A percentile compares a stretch with the other conserved stretches of the same genome.
These are phyloP conservation scores for Ichneumoninae sp. DNA, from an alignment of 2,888 invertebrate species.

Conservation along the genomic window DNA sequence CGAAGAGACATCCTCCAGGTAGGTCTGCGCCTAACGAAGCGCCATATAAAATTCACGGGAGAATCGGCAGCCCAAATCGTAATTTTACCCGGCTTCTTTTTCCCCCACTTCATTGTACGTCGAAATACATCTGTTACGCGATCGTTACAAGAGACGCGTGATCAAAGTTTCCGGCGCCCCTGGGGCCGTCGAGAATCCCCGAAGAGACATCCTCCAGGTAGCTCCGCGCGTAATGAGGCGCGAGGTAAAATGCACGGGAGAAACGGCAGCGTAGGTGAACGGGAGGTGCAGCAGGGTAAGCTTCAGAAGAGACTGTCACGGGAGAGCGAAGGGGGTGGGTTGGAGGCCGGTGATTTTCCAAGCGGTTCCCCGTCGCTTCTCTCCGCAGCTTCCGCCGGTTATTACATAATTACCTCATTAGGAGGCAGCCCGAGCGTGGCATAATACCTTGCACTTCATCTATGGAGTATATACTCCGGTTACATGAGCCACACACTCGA, in stretches of 20 bases:
- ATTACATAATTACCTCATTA: conserved; percentile 75
- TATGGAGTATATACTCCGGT: conserved; percentile 33
- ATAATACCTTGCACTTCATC: conserved; percentile 58
- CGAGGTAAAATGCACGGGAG: conserved; percentile 62
- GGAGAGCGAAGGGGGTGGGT: conserved; percentile 40
- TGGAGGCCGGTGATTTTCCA: conserved; percentile 64
- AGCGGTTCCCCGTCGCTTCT: conserved; percentile 33
- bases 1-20: conserved; percentile 29
- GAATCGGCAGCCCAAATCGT: conserved; percentile 23
- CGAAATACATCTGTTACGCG: conserved; percentile 1
- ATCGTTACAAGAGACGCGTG: neutral
- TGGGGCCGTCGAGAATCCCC: conserved; percentile 20
- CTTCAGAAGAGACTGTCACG: conserved; percentile 18
- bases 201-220: conserved; percentile 36
- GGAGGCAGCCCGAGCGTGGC: conserved; percentile 52
- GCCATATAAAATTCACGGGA: conserved; percentile 62
- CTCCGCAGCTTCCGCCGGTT: conserved; percentile 55
- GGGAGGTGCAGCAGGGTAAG: conserved; percentile 41
- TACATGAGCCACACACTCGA: conserved; percentile 3
- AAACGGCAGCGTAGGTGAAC: conserved; percentile 40
- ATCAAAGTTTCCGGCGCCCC: conserved; percentile 3
- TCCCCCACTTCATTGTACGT: conserved; percentile 1
- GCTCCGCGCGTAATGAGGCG: conserved; percentile 65
- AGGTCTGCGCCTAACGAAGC: conserved; percentile 65
- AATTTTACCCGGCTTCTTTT: neutral